Evolutionary conservation across 1,140 invertebrate genomes (phyloP).

Genomic region (Ladona fulva): DNA sequence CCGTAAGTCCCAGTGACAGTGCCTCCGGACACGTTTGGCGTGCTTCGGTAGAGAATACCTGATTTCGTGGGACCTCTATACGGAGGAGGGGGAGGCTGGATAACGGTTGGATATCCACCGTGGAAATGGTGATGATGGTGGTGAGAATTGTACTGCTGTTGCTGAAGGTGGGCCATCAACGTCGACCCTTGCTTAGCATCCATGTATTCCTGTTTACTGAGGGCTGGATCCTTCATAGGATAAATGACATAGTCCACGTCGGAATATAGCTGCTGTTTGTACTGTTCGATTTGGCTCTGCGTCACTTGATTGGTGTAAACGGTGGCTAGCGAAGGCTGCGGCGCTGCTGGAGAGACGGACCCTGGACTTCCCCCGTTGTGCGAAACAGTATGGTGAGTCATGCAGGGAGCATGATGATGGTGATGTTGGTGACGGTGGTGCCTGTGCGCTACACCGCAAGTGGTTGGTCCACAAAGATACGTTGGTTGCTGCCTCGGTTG

Average conservation of each 20-base stretch:
- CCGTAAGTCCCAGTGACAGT: slow-evolving; percentile 23
- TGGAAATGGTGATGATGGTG: slow-evolving; percentile 45
- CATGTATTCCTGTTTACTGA: slow-evolving; percentile 81
- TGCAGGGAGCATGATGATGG: slow-evolving; percentile 35
- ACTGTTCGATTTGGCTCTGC: slow-evolving; percentile 68
- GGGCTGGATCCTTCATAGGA: slow-evolving; percentile 73
- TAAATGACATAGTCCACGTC: slow-evolving; percentile 86
- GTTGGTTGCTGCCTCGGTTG: slow-evolving; percentile 36
- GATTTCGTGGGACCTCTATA: slow-evolving; percentile 27
- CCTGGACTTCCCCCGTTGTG: slow-evolving; percentile 34
- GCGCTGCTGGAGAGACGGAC: slow-evolving; percentile 45
- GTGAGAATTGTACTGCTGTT: slow-evolving; percentile 29
- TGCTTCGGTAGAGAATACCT: slow-evolving; percentile 62
- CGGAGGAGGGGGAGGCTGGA: slow-evolving; percentile 34
- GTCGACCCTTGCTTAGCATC: slow-evolving; percentile 68
- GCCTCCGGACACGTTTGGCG: slow-evolving; percentile 51
- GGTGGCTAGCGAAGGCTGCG: slow-evolving; percentile 44
- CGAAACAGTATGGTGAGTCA: slow-evolving; percentile 36
- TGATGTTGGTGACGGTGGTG: slow-evolving; percentile 7
- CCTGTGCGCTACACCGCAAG: slow-evolving; percentile 22
- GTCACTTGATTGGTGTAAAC: slow-evolving; percentile 58
- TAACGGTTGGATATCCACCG: slow-evolving; percentile 47
- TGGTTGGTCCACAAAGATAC: slow-evolving; percentile 36
- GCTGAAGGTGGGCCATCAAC: slow-evolving; percentile 44
- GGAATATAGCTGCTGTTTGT: slow-evolving; percentile 76